Percentiles rank a stretch among this genome's conserved stretches.
phyloP scores from a whole-genome alignment of 2,113 vertebrate genomes.

The Narcine bancroftii region DNA sequence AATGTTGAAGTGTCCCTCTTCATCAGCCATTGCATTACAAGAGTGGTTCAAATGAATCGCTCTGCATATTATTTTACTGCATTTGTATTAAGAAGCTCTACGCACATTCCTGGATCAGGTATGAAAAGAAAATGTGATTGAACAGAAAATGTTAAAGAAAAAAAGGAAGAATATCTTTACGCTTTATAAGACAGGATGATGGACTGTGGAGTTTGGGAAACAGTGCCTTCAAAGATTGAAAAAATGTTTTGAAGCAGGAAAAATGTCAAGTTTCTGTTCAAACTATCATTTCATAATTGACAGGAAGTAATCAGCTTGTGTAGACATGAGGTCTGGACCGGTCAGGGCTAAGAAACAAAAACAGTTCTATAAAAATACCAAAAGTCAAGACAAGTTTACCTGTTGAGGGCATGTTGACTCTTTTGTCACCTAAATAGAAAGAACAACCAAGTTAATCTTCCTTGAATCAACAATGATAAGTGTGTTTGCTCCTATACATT shows the following conservation, averaged over 20 bases:
- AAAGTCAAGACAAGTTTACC: not conserved
- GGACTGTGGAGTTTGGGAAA: no score
- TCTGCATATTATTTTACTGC: not conserved
- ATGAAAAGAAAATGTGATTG: not conserved
- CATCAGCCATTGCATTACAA: not conserved
- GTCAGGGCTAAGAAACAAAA: not conserved
- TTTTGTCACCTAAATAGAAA: slow-evolving; percentile 10
- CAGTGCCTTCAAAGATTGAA: not conserved
- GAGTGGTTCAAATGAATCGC: not conserved
- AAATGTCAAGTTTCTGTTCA: not conserved
- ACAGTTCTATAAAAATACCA: not conserved
- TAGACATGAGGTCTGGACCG: not conserved
- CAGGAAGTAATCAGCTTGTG: not conserved
- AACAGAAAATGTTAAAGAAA: not conserved
- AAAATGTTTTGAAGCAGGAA: not conserved
- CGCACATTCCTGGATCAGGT: not conserved
- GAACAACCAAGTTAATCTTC: not conserved
- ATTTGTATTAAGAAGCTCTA: not conserved
- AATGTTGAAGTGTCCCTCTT: not conserved
- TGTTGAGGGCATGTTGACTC: not conserved
- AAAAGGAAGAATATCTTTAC: not conserved
- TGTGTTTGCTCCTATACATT: not conserved
- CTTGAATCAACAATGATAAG: not conserved
- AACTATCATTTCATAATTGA: not conserved
- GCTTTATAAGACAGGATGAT: no score